Conservation (phyloP, 1,140 invertebrate species). For the Gerris buenoi region DNA sequence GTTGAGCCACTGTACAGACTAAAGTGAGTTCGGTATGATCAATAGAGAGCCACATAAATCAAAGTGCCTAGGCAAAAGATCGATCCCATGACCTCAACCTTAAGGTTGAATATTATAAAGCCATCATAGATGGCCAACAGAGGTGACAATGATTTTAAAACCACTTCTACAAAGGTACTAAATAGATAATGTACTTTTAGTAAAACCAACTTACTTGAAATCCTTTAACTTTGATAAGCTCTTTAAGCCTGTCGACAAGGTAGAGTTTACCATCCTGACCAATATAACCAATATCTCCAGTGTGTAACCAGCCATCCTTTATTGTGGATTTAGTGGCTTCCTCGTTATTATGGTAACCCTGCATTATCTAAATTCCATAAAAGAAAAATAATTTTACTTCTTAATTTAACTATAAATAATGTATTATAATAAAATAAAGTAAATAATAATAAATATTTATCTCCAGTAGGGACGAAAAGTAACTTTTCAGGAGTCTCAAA, state of each 20-base stretch:
- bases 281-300: constrained; percentile 62
- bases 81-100: too few relatives aligned
- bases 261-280: constrained; percentile 51
- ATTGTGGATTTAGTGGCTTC: constrained; percentile 44
- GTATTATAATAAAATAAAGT: neutral
- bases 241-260: constrained; percentile 60
- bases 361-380: constrained; percentile 33
- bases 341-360: constrained; percentile 49
- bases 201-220: constrained; percentile 22
- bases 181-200: too few relatives aligned
- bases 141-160: too few relatives aligned
- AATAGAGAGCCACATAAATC: too few relatives aligned
- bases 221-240: constrained; percentile 51
- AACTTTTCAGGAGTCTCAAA: too few relatives aligned
- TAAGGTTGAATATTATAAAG: too few relatives aligned
- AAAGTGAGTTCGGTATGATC: too few relatives aligned
- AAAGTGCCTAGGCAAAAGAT: too few relatives aligned
- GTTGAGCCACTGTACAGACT: too few relatives aligned
- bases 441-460: neutral
- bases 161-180: too few relatives aligned
- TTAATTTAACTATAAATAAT: neutral
- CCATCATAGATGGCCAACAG: too few relatives aligned
- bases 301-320: constrained; percentile 56
- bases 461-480: too few relatives aligned
- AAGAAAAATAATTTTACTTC: neutral